Conservation (phyloP, 2,888 invertebrate genomes). For the Helicoverpa assulta region DNA sequence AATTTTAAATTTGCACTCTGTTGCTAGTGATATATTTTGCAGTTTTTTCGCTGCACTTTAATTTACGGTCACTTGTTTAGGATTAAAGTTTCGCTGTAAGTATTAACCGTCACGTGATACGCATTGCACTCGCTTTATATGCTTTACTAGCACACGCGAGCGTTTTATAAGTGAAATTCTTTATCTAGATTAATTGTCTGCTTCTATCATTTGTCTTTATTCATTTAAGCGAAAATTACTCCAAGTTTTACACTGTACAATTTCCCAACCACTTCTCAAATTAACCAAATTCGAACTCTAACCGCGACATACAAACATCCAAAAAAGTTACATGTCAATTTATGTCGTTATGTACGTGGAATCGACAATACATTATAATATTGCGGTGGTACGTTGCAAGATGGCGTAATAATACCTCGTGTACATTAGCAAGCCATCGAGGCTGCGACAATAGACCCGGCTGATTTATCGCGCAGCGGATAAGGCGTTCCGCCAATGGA, state of each 20-base stretch:
- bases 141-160: slow-evolving; percentile 15
- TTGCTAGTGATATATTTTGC: slow-evolving; percentile 59
- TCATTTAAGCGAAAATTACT: neutral
- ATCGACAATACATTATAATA: slow-evolving; percentile 70
- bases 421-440: slow-evolving; percentile 79
- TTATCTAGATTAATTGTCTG: slow-evolving; percentile 18
- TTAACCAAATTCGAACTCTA: slow-evolving; percentile 28
- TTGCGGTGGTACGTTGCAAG: slow-evolving; percentile 63
- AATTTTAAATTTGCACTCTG: slow-evolving; percentile 66
- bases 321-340: slow-evolving; percentile 67
- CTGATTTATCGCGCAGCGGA: slow-evolving; percentile 83
- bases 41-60: slow-evolving; percentile 43
- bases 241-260: neutral
- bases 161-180: slow-evolving; percentile 30
- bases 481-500: slow-evolving; percentile 77
- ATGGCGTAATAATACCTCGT: slow-evolving; percentile 74
- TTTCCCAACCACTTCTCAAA: neutral
- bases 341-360: slow-evolving; percentile 42
- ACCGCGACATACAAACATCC: slow-evolving; percentile 30
- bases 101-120: slow-evolving; percentile 50
- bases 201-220: slow-evolving; percentile 1
- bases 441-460: slow-evolving; percentile 77
- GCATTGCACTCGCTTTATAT: slow-evolving; percentile 35
- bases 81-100: slow-evolving; percentile 47
- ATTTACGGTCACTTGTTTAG: slow-evolving; percentile 48